Conservation (phyloP, 2,888 invertebrate species). For the Eupithecia inturbata region DNA sequence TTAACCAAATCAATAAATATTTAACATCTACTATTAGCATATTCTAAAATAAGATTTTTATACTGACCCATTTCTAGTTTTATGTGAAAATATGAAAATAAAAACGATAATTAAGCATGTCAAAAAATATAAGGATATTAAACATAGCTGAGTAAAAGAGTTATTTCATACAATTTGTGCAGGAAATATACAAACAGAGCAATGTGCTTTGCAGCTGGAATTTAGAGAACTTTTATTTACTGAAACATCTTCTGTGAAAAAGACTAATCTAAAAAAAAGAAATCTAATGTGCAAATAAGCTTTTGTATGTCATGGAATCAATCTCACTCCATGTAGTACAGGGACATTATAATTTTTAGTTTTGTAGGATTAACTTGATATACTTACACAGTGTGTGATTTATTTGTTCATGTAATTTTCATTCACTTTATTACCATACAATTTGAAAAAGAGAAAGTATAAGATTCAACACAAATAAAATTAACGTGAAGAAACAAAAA, state of each 20-base stretch:
- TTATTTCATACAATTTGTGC: slow-evolving; percentile 32
- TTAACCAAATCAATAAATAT: slow-evolving; percentile 66
- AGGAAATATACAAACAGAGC: slow-evolving; percentile 27
- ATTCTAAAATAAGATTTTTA: slow-evolving; percentile 56
- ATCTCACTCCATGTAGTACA: not conserved
- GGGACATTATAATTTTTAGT: not conserved
- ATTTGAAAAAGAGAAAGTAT: not conserved
- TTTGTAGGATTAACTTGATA: not conserved
- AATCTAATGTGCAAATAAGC: not conserved
- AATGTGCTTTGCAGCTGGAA: slow-evolving; percentile 16
- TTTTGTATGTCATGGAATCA: not conserved
- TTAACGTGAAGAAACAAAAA: not conserved
- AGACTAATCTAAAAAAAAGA: not conserved
- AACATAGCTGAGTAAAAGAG: slow-evolving; percentile 20
- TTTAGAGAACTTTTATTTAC: not conserved
- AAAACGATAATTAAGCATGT: slow-evolving; percentile 28
- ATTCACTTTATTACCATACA: slow-evolving; percentile 18
- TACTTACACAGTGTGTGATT: slow-evolving; percentile 1
- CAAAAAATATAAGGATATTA: slow-evolving; percentile 36
- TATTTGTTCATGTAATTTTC: slow-evolving; percentile 8
- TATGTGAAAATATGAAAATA: slow-evolving; percentile 30
- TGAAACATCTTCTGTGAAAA: not conserved
- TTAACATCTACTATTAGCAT: slow-evolving; percentile 62
- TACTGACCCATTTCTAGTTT: slow-evolving; percentile 36
- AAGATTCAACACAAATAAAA: not conserved